These are phyloP conservation scores for Aphidoletes aphidimyza DNA, from an alignment of 2,888 invertebrate genomes.

Conservation along the genomic window DNA sequence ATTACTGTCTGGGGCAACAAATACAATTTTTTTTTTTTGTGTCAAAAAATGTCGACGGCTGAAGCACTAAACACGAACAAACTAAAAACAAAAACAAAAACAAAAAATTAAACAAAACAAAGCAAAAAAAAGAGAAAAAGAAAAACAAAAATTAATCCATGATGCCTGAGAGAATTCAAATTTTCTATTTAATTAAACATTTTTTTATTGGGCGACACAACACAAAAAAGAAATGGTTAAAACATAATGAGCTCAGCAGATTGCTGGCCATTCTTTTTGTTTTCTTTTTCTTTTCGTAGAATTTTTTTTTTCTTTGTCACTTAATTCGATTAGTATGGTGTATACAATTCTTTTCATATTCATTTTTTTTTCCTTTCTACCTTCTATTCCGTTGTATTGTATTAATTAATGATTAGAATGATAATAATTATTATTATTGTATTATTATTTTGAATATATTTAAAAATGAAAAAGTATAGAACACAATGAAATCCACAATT, in stretches of 20 bases:
- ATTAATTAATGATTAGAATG: constrained; percentile 27
- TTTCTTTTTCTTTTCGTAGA: too few relatives aligned
- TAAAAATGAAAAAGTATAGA: constrained; percentile 43
- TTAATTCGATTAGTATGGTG: constrained; percentile 37
- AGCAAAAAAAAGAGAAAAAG: not conserved
- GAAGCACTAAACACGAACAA: constrained; percentile 38
- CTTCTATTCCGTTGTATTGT: constrained; percentile 32
- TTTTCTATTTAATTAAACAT: not conserved
- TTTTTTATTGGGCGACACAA: not conserved
- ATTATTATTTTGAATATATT: constrained; percentile 30
- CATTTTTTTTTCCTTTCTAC: constrained; percentile 34
- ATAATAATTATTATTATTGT: constrained; percentile 9
- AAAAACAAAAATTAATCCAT: constrained; percentile 38
- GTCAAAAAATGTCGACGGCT: not conserved
- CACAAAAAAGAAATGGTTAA: not conserved
- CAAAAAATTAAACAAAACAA: not conserved
- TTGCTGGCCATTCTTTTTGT: too few relatives aligned
- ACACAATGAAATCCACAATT: not conserved
- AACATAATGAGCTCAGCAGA: not conserved
- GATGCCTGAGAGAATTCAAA: constrained; percentile 45
- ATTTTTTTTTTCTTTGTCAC: not conserved
- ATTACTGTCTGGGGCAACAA: not conserved
- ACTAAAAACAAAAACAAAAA: not conserved
- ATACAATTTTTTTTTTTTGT: too few relatives aligned
- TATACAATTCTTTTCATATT: constrained; percentile 34